Evolutionary conservation across 2,113 vertebrate genomes (phyloP).

Genomic region (Notothenia rossii): DNA sequence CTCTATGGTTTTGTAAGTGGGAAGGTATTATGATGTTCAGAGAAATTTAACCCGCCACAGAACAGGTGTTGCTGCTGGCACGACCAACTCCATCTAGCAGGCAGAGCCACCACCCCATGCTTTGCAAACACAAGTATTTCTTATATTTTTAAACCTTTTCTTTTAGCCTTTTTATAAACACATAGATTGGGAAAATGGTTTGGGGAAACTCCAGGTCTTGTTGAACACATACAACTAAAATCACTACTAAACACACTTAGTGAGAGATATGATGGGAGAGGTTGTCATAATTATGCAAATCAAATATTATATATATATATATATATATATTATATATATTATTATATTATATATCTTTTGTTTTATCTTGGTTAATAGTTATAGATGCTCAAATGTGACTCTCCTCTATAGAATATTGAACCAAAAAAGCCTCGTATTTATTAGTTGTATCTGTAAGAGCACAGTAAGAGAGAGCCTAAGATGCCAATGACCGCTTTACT

Average conservation of each 20-base stretch:
- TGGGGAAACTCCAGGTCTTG: background rate
- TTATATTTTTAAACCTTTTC: background rate
- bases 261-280: too few species aligned
- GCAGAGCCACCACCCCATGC: background rate
- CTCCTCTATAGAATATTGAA: too few species aligned
- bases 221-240: too few species aligned
- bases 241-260: too few species aligned
- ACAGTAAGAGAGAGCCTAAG: background rate
- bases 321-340: too few species aligned
- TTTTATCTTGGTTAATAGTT: too few species aligned
- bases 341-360: too few species aligned
- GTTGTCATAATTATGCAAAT: too few species aligned
- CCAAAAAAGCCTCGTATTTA: background rate
- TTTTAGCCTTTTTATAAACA: too few species aligned
- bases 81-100: too few species aligned
- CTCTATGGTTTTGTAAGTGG: background rate
- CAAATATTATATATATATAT: too few species aligned
- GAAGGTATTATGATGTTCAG: slow-evolving; percentile 13
- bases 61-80: slow-evolving; percentile 4
- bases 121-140: background rate
- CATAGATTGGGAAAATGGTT: background rate
- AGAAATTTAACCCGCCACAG: background rate
- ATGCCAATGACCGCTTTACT: background rate
- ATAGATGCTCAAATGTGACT: too few species aligned
- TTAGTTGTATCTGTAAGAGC: background rate